Base-by-base conservation (phyloP, 1,140 invertebrate genomes). In the Elysia chlorotica region DNA sequence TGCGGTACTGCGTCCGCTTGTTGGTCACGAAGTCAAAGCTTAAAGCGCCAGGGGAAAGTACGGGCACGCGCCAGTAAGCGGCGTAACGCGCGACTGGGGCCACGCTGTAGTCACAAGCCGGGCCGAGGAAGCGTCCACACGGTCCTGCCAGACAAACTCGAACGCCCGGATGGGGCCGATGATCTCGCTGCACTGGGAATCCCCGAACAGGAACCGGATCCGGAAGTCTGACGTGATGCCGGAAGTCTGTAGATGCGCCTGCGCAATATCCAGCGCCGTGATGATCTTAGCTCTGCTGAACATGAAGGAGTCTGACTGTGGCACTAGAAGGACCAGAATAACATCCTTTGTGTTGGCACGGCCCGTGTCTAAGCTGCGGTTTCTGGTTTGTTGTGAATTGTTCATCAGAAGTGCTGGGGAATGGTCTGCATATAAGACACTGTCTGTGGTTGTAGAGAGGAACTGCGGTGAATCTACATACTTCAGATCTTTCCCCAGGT, bases 41-140 rank as follows among this genome's bases (percentile, higher is more conserved):
- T 48, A 48, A 92, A 0, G 92, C 95, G 0, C 93, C 93, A 0
- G 94, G 91, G 0, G 94, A 96, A 4, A 97, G 85, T 0, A 97
- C 91, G 0, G 96, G 95, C 28, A 96, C 93, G 2, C 92, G 75
- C 96, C 95, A 98, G 23, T 91, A 91, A 5, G 93, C 92, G 1
- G 94, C 92, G 82, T 96, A 96, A 19, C 95, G 89, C 0, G 94
- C 93, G 0, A 98, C 94, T 0, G 95, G 95, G 0, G 95, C 95
- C 65, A 97, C 90, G 4, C 93, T 94, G 86, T 96, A 97, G 78
- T 96, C 94, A 87, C 95, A 97, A 1, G 95, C 92, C 0, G 96
- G 93, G 0, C 96, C 96, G 79, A 97, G 90, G 82, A 97, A 0
- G 93, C 94, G 30, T 63, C 25, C 6, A 63, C 61, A 2, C 33